These are phyloP conservation scores for Vandiemenella viatica DNA, from an alignment of 2,888 invertebrate genomes.

Conservation along the genomic window DNA sequence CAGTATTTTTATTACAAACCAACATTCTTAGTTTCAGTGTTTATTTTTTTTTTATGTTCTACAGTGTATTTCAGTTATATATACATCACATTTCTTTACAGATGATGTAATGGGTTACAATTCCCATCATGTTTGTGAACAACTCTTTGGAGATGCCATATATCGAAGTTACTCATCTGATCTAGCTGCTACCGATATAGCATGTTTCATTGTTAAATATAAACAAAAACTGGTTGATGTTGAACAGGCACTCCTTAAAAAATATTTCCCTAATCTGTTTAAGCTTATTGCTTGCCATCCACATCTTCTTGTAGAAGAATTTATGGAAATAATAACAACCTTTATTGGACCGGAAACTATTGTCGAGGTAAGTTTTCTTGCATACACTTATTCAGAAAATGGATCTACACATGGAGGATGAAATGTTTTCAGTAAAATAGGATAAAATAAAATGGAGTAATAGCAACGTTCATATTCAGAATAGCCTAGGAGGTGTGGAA, in stretches of 20 bases:
- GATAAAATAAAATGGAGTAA: too few species aligned
- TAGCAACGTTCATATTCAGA: too few species aligned
- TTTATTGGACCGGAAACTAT: conserved; percentile 7
- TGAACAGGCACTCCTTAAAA: conserved; percentile 6
- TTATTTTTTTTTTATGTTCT: background rate
- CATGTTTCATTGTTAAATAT: conserved; percentile 8
- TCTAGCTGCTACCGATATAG: conserved; percentile 14
- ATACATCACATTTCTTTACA: background rate
- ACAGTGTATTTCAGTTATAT: background rate
- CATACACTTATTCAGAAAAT: too few species aligned
- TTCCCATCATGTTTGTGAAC: conserved; percentile 10
- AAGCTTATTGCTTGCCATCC: conserved; percentile 16
- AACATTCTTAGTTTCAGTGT: background rate
- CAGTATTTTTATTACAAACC: background rate
- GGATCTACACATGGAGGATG: too few species aligned
- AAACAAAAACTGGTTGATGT: background rate
- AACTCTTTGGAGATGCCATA: conserved; percentile 12
- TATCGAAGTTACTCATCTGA: conserved; percentile 15
- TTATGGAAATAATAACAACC: conserved; percentile 9
- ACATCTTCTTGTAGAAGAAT: conserved; percentile 13
- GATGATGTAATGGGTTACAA: conserved; percentile 2
- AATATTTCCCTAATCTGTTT: conserved; percentile 14
- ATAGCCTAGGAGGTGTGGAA: too few species aligned
- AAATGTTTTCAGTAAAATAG: too few species aligned
- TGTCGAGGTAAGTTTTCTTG: conserved; percentile 10